Evolutionary conservation across 2,113 vertebrate genomes (phyloP), one percentile per base, ranked within the genome.

Genomic region (Dicaeum eximium): DNA sequence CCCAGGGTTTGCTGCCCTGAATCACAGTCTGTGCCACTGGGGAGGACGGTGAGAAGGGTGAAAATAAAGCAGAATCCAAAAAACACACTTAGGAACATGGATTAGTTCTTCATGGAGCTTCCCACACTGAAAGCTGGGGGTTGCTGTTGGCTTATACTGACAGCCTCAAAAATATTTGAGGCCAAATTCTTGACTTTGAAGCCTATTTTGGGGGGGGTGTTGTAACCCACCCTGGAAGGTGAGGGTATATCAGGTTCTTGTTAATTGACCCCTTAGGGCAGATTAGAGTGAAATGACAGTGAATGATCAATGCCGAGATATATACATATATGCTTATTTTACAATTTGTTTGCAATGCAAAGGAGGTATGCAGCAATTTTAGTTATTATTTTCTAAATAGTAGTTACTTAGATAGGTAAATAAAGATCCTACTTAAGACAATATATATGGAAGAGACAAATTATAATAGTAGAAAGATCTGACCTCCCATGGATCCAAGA

Each of bases 151-250:
- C 5, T 58, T 48, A 45, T 45, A 50, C 9, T n/a, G 20, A 28
- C 25, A 60, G 4, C 9, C n/a, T n/a, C n/a, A n/a, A 67, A 38
- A 75, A 62, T 86, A 74, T 64, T 9, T 86, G 28, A 50, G 28
- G 42, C 1, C 18, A 78, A 85, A 48, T 37, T 11, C 19, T 74
- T 78, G 20, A 48, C 17, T 53, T 70, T 28, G 8, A 65, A 74
- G 7, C 4, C 22, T 47, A 2, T 40, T 58, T 81, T 2, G 15
- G 22, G 10, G 10, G 2, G 4, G 1, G 3, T 33, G 38, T 51
- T 77, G 16, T 12, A 60, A 67, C 3, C 11, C 3, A 25, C 3
- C 2, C 17, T 30, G 40, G 33, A 86, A 77, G 14, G 11, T 1
- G 1, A 37, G 8, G 6, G 11, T 51, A 18, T 37, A 17, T 86